Base-by-base conservation (phyloP, 1,140 invertebrate genomes). In the Mesaphorura yosii region DNA sequence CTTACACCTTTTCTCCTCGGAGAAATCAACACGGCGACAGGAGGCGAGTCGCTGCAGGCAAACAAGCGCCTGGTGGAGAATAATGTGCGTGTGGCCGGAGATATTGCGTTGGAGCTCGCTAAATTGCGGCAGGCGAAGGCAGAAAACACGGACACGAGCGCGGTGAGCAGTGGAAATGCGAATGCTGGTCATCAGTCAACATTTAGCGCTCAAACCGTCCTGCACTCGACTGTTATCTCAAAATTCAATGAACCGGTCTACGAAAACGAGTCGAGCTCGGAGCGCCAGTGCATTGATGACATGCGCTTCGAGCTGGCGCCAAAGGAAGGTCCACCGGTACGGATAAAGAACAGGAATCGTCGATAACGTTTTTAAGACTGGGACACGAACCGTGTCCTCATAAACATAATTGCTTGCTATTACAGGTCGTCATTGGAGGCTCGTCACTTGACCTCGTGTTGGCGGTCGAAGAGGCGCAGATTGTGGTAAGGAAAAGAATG, bases 1-100 rank as follows among this genome's bases (percentile, higher is more conserved):
- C 79, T 97, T 7, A 98, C 94, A 0, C 95, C 95, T 1, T 98
- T 85, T 70, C 71, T 98, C 15, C 70, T 98, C 15, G 70, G 78
- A 15, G 72, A 79, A 65, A 79, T 98, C 10, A 77, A 80, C 50
- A 70, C 81, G 64, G 72, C 87, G 4, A 95, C 91, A 0, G 65
- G 72, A 14, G 91, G 90, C 40, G 75, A 73, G 59, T 93, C 91
- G 7, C 72, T 98, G 15, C 56, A 72, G 66, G 76, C 90, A 17
- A 96, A 63, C 53, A 44, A 55, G 48, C 49, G 38, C 39, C 46
- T 98, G 25, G 82, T 98, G 63, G 81, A 88, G 72, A 91, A 96
- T 70, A 97, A 97, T 72, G 91, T 88, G 2, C 72, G 67, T 57
- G 76, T 91, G 46, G 92, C 85, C 17, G 81, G 85, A 47, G 70